Percentiles rank a stretch among this genome's conserved stretches.
phyloP scores from a whole-genome alignment of 1,140 invertebrate genomes.

The Plodia interpunctella region DNA sequence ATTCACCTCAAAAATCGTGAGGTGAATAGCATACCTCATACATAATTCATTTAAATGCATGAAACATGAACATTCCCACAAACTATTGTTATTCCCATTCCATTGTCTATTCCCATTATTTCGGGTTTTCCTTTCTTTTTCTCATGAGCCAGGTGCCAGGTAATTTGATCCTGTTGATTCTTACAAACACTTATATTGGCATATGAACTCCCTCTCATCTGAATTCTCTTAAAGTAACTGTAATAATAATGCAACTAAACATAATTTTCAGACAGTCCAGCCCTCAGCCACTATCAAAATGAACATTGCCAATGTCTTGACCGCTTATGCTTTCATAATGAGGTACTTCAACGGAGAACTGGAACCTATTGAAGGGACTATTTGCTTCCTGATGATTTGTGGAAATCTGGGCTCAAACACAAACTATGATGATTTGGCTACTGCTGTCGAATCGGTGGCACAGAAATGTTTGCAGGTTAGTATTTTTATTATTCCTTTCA shows the following conservation, averaged over 20 bases:
- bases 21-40: no score
- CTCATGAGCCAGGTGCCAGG: no score
- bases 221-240: no score
- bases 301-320: slow-evolving; percentile 84
- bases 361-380: slow-evolving; percentile 77
- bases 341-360: slow-evolving; percentile 85
- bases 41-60: no score
- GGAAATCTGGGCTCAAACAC: slow-evolving; percentile 79
- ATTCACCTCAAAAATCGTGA: no score
- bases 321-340: slow-evolving; percentile 81
- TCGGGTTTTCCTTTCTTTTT: no score
- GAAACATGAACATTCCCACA: no score
- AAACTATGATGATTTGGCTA: slow-evolving; percentile 79
- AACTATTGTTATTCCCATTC: no score
- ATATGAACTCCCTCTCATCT: no score
- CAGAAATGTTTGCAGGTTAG: slow-evolving; percentile 78
- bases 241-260: neutral
- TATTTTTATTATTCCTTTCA: slow-evolving; percentile 11
- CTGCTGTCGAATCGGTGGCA: slow-evolving; percentile 80
- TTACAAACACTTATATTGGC: no score
- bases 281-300: slow-evolving; percentile 81
- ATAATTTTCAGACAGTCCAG: slow-evolving; percentile 76
- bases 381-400: slow-evolving; percentile 79
- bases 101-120: no score
- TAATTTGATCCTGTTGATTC: no score